phyloP scores from a whole-genome alignment of 2,888 invertebrate genomes.

The Drosophila eohydei region DNA sequence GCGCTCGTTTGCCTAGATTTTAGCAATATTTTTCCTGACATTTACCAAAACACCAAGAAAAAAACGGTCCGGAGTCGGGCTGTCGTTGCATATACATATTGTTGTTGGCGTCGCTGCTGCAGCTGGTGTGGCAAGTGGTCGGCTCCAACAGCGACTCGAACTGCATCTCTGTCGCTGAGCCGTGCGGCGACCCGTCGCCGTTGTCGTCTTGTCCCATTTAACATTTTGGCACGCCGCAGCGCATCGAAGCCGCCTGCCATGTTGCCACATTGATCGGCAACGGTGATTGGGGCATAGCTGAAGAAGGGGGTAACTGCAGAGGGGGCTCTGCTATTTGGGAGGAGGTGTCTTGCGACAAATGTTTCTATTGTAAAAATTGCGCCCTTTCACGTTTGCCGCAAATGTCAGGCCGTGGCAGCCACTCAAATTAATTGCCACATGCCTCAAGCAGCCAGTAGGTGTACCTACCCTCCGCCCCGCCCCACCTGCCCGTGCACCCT shows the following conservation, averaged over 20 bases:
- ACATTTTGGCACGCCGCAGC: conserved; percentile 67
- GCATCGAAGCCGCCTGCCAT: conserved; percentile 57
- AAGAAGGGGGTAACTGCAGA: neutral
- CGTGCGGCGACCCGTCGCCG: conserved; percentile 23
- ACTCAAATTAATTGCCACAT: conserved; percentile 67
- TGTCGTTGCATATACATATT: conserved; percentile 23
- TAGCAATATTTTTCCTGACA: conserved; percentile 59
- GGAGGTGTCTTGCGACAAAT: conserved; percentile 59
- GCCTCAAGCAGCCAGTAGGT: conserved; percentile 33
- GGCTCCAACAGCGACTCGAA: conserved; percentile 8
- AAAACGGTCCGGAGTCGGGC: conserved; percentile 18
- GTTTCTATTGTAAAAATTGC: conserved; percentile 69
- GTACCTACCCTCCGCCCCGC: neutral
- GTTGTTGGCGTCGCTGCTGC: conserved; percentile 14
- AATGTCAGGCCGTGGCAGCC: conserved; percentile 62
- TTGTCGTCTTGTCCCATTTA: conserved; percentile 67
- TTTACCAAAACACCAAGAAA: conserved; percentile 40
- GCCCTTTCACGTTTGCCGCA: conserved; percentile 74
- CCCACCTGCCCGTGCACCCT: neutral
- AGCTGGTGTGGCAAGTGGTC: conserved; percentile 66
- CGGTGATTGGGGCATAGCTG: conserved; percentile 33
- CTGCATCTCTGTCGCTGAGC: conserved; percentile 20
- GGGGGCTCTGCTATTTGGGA: neutral
- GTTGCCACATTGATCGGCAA: conserved; percentile 58
- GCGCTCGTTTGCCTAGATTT: conserved; percentile 26